Evolutionary conservation across 2,888 invertebrate species (phyloP).

Genomic region (Cerceris ruficornis): DNA sequence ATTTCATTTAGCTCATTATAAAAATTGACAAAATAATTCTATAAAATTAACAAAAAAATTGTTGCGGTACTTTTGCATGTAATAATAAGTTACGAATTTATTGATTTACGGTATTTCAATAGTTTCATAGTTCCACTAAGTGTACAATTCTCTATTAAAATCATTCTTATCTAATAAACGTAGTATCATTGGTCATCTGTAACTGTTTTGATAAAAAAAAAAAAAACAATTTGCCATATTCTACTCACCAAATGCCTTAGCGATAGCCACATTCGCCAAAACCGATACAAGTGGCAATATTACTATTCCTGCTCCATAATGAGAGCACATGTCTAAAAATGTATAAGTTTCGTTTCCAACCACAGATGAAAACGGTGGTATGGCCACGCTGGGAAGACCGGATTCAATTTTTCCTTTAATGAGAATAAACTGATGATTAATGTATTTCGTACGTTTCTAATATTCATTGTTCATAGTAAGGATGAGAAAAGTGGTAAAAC

Average conservation of each 20-base stretch:
- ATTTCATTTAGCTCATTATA: too few species aligned
- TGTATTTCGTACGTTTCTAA: background rate
- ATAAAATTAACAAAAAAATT: too few species aligned
- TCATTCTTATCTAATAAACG: too few species aligned
- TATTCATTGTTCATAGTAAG: background rate
- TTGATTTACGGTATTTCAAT: too few species aligned
- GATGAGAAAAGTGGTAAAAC: conserved; percentile 34
- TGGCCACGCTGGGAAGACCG: conserved; percentile 87
- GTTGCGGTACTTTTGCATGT: too few species aligned
- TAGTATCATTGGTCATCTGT: too few species aligned
- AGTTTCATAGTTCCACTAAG: too few species aligned
- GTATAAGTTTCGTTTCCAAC: conserved; percentile 85
- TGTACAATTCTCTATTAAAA: too few species aligned
- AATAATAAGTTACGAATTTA: too few species aligned
- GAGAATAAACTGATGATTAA: background rate
- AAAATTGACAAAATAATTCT: too few species aligned
- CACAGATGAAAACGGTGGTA: conserved; percentile 87
- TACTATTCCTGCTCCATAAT: conserved; percentile 89
- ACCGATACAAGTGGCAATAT: conserved; percentile 94
- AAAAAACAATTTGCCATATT: background rate
- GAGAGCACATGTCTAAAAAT: conserved; percentile 87
- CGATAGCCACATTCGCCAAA: conserved; percentile 96
- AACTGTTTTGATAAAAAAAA: too few species aligned
- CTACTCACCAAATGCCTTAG: conserved; percentile 92
- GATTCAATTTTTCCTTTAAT: conserved; percentile 85